A percentile compares a stretch with the other conserved stretches of the same genome.
Conservation (phyloP, 2,797 vertebrate genomes). For the Xerus rutilus region DNA sequence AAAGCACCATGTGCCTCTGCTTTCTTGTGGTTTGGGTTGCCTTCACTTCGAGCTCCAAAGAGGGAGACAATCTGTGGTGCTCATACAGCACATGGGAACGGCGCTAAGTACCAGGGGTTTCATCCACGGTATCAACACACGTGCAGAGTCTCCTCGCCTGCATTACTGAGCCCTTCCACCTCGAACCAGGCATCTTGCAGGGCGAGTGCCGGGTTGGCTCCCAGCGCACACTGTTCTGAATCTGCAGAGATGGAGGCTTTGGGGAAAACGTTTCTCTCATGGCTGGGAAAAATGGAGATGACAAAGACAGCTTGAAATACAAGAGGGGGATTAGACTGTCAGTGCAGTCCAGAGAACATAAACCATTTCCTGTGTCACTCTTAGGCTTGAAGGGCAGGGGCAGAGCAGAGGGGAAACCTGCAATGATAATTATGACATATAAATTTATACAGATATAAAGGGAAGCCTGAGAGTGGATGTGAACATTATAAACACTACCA, state of each 20-base stretch:
- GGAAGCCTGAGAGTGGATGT: not conserved
- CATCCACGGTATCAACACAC: not conserved
- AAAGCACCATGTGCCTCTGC: not conserved
- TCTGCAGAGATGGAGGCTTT: not conserved
- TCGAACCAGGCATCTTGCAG: not conserved
- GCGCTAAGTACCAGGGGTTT: not conserved
- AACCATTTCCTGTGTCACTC: conserved; percentile 71
- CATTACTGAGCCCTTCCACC: not conserved
- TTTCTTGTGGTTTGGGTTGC: not conserved
- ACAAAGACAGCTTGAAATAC: conserved; percentile 74
- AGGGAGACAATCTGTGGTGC: not conserved
- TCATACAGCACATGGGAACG: not conserved
- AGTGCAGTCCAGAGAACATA: conserved; percentile 34
- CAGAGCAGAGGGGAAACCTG: conserved; percentile 73
- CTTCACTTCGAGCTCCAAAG: not conserved
- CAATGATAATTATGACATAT: conserved; percentile 74
- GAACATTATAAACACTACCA: conserved; percentile 45
- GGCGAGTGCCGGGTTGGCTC: not conserved
- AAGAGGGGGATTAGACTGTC: conserved; percentile 72
- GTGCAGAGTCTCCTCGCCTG: not conserved
- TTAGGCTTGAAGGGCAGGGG: conserved; percentile 55
- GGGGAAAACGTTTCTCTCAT: not conserved
- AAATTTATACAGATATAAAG: conserved; percentile 67
- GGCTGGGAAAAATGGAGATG: not conserved
- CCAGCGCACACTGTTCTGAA: not conserved